A percentile compares a stretch with the other conserved stretches of the same genome.
Conservation (phyloP, 2,113 vertebrate genomes). For the Tauraco erythrolophus region DNA sequence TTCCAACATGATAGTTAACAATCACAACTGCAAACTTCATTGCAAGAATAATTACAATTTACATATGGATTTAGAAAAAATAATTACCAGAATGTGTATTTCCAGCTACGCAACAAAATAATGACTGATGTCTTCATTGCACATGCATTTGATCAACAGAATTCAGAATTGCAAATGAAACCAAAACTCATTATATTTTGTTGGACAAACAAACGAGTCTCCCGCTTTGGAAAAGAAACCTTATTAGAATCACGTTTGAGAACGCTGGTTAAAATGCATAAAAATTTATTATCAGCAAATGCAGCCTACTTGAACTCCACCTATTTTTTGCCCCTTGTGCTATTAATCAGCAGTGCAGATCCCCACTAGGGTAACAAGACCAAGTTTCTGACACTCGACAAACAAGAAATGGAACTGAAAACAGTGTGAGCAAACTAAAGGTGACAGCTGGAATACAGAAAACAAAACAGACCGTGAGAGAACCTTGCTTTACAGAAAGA, state of each 20-base stretch:
- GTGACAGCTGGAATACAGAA: background rate
- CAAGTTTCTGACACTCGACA: background rate
- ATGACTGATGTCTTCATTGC: background rate
- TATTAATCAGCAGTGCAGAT: background rate
- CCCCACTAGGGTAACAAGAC: background rate
- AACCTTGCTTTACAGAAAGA: background rate
- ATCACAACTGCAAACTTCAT: background rate
- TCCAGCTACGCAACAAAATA: background rate
- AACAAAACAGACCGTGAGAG: background rate
- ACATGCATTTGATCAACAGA: background rate
- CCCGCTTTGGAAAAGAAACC: background rate
- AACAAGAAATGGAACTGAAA: slow-evolving; percentile 21
- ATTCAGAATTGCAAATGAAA: background rate
- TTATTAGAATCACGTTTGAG: background rate
- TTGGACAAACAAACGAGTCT: background rate
- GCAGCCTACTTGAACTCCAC: background rate
- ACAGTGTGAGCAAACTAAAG: background rate
- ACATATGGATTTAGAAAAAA: background rate
- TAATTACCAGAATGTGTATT: background rate
- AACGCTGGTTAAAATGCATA: background rate
- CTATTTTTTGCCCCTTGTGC: slow-evolving; percentile 12
- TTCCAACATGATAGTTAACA: background rate
- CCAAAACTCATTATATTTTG: background rate
- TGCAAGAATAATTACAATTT: background rate
- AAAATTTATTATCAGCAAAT: background rate